Conservation (phyloP, 2,113 vertebrate genomes). For the Choloepus hoffmanni region DNA sequence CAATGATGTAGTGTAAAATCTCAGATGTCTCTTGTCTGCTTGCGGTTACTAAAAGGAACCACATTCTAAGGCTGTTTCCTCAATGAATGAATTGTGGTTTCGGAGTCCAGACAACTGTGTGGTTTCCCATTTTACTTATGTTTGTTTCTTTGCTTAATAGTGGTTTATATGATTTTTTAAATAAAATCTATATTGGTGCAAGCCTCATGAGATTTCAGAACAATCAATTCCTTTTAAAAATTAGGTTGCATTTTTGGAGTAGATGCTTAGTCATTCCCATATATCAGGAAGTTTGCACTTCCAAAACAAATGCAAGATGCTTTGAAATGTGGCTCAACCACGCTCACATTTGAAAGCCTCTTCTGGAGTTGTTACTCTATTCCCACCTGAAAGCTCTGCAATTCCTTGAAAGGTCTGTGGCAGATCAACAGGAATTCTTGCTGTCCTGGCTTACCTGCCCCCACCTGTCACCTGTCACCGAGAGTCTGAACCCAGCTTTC, state of each 20-base stretch:
- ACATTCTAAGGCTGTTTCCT: not conserved
- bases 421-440: not conserved
- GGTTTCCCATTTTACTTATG: not conserved
- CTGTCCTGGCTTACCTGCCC: not conserved
- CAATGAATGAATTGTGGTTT: not conserved
- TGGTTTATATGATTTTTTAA: not conserved
- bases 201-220: not conserved
- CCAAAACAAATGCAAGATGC: not conserved
- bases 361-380: not conserved
- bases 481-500: not conserved
- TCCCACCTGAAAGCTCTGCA: not conserved
- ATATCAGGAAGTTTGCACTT: not conserved
- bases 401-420: not conserved
- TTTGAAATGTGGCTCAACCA: not conserved
- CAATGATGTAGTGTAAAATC: not conserved
- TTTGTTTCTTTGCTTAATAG: not conserved
- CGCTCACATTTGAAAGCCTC: not conserved
- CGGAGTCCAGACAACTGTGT: not conserved
- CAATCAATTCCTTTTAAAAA: constrained; percentile 19
- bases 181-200: not conserved
- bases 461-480: not conserved
- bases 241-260: not conserved
- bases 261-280: not conserved
- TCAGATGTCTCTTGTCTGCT: not conserved
- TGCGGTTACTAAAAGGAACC: not conserved